A percentile compares a stretch with the other conserved stretches of the same genome.
phyloP scores from a whole-genome alignment of 2,113 vertebrate genomes.

The Anolis sagrei region DNA sequence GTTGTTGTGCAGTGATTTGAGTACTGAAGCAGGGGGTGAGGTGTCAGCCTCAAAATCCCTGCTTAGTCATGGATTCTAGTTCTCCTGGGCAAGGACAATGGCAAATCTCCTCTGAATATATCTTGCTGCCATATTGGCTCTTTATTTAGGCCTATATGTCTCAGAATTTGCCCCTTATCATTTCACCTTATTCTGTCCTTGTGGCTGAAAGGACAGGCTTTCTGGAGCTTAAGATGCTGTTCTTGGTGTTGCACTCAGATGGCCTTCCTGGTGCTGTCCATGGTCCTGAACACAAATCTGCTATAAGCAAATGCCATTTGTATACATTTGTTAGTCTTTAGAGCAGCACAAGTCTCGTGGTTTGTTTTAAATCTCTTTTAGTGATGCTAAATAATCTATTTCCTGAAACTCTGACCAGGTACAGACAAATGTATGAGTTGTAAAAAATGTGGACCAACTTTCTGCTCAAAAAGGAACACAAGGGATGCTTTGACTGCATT shows the following conservation, averaged over 20 bases:
- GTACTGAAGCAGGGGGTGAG: no score
- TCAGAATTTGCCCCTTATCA: neutral
- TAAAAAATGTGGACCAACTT: neutral
- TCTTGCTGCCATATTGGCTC: no score
- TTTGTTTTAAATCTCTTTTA: neutral
- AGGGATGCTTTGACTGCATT: neutral
- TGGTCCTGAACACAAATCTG: neutral
- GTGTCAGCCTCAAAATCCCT: no score
- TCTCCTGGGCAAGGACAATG: no score
- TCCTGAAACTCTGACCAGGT: neutral
- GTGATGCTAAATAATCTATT: neutral
- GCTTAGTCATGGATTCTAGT: no score
- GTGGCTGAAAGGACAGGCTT: neutral
- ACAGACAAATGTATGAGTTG: neutral
- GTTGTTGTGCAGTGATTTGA: neutral
- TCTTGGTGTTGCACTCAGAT: neutral
- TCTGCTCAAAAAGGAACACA: neutral
- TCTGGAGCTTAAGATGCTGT: neutral
- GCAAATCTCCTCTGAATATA: no score
- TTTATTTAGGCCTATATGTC: neutral
- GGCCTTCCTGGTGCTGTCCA: neutral
- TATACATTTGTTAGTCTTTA: no score
- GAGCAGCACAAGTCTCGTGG: no score
- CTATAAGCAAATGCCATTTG: no score
- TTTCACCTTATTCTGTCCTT: neutral